Conservation (phyloP, 1,140 invertebrate species). For the Saccostrea echinata region DNA sequence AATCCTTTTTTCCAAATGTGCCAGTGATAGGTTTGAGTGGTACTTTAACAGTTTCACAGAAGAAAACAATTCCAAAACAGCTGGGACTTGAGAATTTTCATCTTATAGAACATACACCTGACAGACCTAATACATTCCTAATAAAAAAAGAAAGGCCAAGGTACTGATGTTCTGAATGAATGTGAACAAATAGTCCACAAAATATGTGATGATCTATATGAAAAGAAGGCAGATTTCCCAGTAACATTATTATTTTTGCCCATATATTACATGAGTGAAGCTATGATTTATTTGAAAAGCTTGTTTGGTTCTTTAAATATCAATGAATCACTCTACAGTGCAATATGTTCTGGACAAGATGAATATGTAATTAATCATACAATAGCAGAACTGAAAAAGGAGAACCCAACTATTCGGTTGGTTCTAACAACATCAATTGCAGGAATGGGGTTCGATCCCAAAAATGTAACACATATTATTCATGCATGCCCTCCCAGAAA, state of each 20-base stretch:
- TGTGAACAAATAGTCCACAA: conserved; percentile 46
- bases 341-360: conserved; percentile 49
- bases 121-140: conserved; percentile 34
- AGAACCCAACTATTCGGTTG: conserved; percentile 49
- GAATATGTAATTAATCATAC: conserved; percentile 42
- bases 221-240: conserved; percentile 8
- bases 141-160: not conserved
- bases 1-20: conserved; percentile 33
- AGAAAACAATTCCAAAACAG: conserved; percentile 33
- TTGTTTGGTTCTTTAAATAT: conserved; percentile 39
- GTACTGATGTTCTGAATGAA: conserved; percentile 35
- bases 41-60: conserved; percentile 39
- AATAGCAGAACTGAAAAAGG: conserved; percentile 46
- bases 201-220: conserved; percentile 20
- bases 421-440: conserved; percentile 53
- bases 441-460: conserved; percentile 54
- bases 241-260: conserved; percentile 46
- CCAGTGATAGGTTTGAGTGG: conserved; percentile 42
- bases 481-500: conserved; percentile 50
- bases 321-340: conserved; percentile 42
- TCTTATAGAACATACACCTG: conserved; percentile 21
- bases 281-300: conserved; percentile 26
- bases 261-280: conserved; percentile 46
- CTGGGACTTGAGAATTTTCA: conserved; percentile 21
- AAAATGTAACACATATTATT: conserved; percentile 46